Base-by-base conservation (phyloP, 2,113 vertebrate species). In the Crocuta crocuta region DNA sequence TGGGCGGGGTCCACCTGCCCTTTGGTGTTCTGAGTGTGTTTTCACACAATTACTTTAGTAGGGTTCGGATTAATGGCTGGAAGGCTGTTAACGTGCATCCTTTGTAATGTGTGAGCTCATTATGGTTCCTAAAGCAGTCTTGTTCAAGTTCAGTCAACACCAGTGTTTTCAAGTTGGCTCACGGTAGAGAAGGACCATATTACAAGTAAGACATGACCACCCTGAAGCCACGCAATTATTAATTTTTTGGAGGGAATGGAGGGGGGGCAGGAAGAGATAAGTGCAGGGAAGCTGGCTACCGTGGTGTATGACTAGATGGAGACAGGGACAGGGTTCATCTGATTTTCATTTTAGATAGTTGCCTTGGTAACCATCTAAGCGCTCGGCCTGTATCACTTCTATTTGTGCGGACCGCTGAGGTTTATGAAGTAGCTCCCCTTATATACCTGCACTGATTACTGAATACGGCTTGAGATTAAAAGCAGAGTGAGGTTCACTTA, bases 311-410 rank as follows among this genome's bases (percentile, higher is more conserved):
- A 28, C 82, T 48, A 19, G 61, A 17, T 61, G 50, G 70, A 71
- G 68, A 31, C 23, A 1, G 65, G 89, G 50, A 33, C 43, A 43
- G 66, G 74, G 83, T 24, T 66, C 35, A 2, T 86, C 87, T 7
- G 33, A 80, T 96, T 82, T 63, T 96, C 95, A 90, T 96, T 90
- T 94, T 39, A 94, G 90, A 73, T 70, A 70, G 89, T 96, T 84
- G 58, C 83, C 94, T 80, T 53, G 35, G 94, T 76, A 83, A 90
- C 55, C 66, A 2, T 74, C 83, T 53, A 86, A 63, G 89, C 93
- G 53, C 31, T 79, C 19, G 48, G 45, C 66, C 89, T 45, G 12
- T 33, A 0, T 95, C 82, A 43, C 61, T 76, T 55, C 78, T 48
- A 0, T 74, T 31, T 82, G 53, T 86, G 39, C 19, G 35, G 53